Base-by-base conservation (phyloP, 2,888 invertebrate genomes). In the Abrostola tripartita region DNA sequence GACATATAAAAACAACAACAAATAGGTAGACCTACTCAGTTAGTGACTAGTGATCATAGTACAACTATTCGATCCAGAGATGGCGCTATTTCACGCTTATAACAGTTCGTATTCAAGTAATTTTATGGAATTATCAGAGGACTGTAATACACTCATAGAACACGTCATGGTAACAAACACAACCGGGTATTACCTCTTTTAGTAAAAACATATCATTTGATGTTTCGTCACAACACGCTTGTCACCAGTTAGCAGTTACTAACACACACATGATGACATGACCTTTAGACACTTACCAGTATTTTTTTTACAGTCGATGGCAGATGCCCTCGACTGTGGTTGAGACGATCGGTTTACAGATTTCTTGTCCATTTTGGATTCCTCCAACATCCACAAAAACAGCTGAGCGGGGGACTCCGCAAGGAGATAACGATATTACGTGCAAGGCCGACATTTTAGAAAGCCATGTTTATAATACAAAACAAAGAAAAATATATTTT, bases 361-460 rank as follows among this genome's bases (percentile, higher is more conserved):
- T 95, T 97, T 97, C 92, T 97, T 97, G 95, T 97, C 97, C 97
- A 97, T 97, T 93, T 94, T 93, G 91, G 91, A 90, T 85, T 94
- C 95, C 87, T 95, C 95, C 90, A 95, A 95, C 94, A 94, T 93
- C 89, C 90, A 95, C 92, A 86, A 89, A 84, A 88, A 86, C 85
- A 90, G 90, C 91, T 92, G 92, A 94, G 95, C 95, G 95, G 95
- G 95, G 88, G 91, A 93, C 96, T 95, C 97, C 97, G 96, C 96
- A 93, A 95, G 96, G 96, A 96, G 97, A 96, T 95, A 95, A 95
- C 92, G 95, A 95, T 92, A 92, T 91, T 95, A 95, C 94, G 94
- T 96, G 96, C 95, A 96, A 93, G 93, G 95, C 95, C 96, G 96
- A 96, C 97, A 97, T 97, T 95, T 96, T 96, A 97, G 95, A 96